Base-by-base conservation (phyloP, 2,888 invertebrate species). In the Morpho deidamia region DNA sequence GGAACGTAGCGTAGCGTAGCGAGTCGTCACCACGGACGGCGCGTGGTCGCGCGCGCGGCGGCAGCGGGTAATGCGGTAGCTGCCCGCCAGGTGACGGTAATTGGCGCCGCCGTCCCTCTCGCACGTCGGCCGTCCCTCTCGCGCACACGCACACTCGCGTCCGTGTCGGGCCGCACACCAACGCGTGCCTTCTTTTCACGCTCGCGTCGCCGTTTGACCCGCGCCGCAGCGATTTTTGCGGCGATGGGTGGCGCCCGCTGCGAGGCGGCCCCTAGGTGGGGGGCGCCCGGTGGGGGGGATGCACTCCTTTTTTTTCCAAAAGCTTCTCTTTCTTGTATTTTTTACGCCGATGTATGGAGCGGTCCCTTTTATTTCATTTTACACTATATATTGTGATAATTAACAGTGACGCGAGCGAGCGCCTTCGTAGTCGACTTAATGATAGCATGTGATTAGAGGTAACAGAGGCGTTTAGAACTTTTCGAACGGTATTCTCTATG, bases 11-110 rank as follows among this genome's bases (percentile, higher is more conserved):
- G 60, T 52, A 49, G 51, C 57, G 59, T 53, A 73, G 73, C 76
- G 76, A 74, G 76, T 70, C 76, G 76, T 76, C 40, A 49, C 52
- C 53, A 47, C 41, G 51, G 61, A 61, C 55, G 62, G 62, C 89
- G 88, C 90, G 90, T 90, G 86, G 90, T 89, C 90, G 90, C 90
- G 89, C 90, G 90, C 90, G 87, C 87, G 88, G 86, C 88, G 86
- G 83, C 85, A 84, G 86, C 84, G 89, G 89, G 86, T 90, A 91
- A 91, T 91, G 91, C 91, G 91, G 91, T 92, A 91, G 91, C 91
- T 88, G 91, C 83, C 83, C 87, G 90, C 89, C 89, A 88, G 87
- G 89, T 90, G 90, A 91, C 89, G 91, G 91, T 91, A 90, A 91
- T 91, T 90, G 91, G 90, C 89, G 85, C 83, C 82, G 86, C 90